Percentiles rank a stretch among this genome's conserved stretches.
Conservation (phyloP, 2,888 invertebrate species). For the Alsophila aescularia region DNA sequence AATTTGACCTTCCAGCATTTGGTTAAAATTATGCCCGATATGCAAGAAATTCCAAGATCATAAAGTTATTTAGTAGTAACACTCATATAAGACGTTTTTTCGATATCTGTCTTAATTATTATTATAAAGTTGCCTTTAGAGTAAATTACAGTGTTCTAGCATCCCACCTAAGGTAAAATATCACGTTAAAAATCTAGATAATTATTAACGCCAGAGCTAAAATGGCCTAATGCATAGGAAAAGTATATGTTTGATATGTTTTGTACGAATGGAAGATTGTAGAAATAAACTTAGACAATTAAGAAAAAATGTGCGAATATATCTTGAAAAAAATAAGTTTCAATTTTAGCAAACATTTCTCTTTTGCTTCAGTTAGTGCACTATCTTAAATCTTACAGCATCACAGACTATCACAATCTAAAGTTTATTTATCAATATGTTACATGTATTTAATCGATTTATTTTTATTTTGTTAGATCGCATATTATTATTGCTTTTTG, state of each 20-base stretch:
- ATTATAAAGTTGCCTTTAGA: neutral
- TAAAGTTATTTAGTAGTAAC: too few relatives aligned
- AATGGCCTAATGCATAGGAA: constrained; percentile 42
- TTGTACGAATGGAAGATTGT: constrained; percentile 39
- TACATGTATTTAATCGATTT: neutral
- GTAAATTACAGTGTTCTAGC: constrained; percentile 22
- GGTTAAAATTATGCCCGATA: too few relatives aligned
- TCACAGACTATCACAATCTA: constrained; percentile 23
- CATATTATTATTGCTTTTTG: constrained; percentile 12
- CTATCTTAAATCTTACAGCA: constrained; percentile 1
- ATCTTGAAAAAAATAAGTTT: too few relatives aligned
- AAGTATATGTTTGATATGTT: constrained; percentile 41
- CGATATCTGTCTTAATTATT: neutral
- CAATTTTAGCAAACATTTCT: neutral
- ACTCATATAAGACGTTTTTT: too few relatives aligned
- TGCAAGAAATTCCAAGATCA: too few relatives aligned
- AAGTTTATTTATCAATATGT: neutral
- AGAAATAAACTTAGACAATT: constrained; percentile 20
- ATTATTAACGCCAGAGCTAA: constrained; percentile 28
- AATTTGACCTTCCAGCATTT: too few relatives aligned
- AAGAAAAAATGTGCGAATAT: constrained; percentile 12
- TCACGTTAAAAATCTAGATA: constrained; percentile 13
- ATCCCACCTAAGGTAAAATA: constrained; percentile 48
- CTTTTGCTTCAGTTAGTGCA: neutral
- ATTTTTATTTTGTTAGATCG: neutral